Base-by-base conservation (phyloP, 1,140 invertebrate genomes). In the Carposina sasakii region DNA sequence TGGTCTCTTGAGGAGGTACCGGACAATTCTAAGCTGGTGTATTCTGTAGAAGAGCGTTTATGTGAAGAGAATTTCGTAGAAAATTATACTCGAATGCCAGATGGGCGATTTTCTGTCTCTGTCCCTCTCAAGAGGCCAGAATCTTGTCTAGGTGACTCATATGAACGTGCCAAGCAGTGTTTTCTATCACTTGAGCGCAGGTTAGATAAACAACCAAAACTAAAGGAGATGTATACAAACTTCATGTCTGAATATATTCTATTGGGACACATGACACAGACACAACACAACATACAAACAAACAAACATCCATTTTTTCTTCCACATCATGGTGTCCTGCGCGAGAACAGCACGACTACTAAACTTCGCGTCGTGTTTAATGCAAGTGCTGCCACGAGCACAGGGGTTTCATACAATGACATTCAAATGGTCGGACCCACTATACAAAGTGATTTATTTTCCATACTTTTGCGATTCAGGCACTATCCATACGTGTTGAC, bases 241-340 rank as follows among this genome's bases (percentile, higher is more conserved):
- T 71, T 67, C 43, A 67, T 78, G 59, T n/a, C 23, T 0, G 71
- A 78, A 52, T 78, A 75, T 46, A 22, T 63, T 15, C 26, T 41
- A 6, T 23, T 79, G 3, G 63, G 61, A 12, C 71, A 76, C 50
- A 75, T 75, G 66, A 30, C 48, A 15, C n/a, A 26, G 16, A 28
- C 24, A 0, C 12, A 24, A 24, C 16, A 8, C 8, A 9, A 26
- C 22, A 26, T 8, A n/a, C 21, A 41, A n/a, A n/a, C n/a, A n/a
- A n/a, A n/a, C n/a, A n/a, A n/a, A n/a, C n/a, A n/a, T n/a, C n/a
- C 65, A 31, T 26, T 13, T 12, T 24, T 63, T 19, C 52, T 58
- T 20, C 52, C 67, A 36, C 44, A 50, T 43, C 21, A 26, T 16
- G 31, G 54, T 28, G 1, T 46, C 31, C 10, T n/a, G n/a, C n/a